A percentile compares a stretch with the other conserved stretches of the same genome.
Conservation (phyloP, 2,113 vertebrate species). For the Donacobius atricapilla region DNA sequence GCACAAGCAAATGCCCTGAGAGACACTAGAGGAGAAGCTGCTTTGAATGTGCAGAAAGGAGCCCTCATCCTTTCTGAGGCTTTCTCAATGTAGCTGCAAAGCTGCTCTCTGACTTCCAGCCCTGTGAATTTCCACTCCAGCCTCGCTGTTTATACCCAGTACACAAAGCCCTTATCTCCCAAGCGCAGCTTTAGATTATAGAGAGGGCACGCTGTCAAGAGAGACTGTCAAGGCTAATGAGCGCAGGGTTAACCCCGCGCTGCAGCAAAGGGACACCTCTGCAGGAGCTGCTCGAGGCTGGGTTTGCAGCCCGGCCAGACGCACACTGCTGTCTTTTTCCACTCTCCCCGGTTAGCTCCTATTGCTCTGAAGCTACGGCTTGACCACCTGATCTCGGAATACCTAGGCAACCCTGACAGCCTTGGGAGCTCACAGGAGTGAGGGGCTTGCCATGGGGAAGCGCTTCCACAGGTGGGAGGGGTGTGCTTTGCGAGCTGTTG, state of each 20-base stretch:
- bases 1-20: background rate
- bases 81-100: background rate
- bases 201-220: slow-evolving; percentile 26
- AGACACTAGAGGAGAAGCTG: background rate
- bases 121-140: slow-evolving; percentile 32
- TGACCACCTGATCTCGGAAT: background rate
- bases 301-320: background rate
- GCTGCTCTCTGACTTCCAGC: slow-evolving; percentile 7
- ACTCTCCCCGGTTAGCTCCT: background rate
- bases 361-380: background rate
- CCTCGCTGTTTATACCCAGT: slow-evolving; percentile 36
- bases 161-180: slow-evolving; percentile 51
- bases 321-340: background rate
- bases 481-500: background rate
- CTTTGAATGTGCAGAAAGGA: background rate
- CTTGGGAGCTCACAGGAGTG: accelerated
- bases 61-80: background rate
- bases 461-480: background rate
- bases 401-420: background rate
- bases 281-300: background rate
- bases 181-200: slow-evolving; percentile 42
- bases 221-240: slow-evolving; percentile 36
- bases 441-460: background rate
- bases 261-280: background rate
- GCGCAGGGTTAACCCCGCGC: background rate